phyloP scores from a whole-genome alignment of 2,797 vertebrate genomes.

The Sebastes kiyomatsui region DNA sequence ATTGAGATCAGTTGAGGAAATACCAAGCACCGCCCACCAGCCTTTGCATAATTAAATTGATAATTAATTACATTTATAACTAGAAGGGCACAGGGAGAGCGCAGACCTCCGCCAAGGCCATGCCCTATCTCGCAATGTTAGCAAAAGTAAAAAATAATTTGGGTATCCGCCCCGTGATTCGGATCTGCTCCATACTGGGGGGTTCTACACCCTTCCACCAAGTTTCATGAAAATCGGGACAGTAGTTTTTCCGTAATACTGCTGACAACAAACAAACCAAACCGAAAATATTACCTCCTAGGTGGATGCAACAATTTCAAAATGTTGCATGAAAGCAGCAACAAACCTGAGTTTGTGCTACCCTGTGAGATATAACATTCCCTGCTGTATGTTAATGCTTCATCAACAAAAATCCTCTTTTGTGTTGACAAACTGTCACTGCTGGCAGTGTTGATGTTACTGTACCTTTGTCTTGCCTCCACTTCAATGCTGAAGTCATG shows the following conservation, averaged over 20 bases:
- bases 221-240: no score
- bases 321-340: neutral
- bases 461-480: conserved; percentile 68
- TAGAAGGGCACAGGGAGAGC: no score
- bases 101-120: no score
- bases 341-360: neutral
- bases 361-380: neutral
- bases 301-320: neutral
- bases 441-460: neutral
- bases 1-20: no score
- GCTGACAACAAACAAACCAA: no score
- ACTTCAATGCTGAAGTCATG: conserved; percentile 37
- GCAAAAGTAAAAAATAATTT: no score
- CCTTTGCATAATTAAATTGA: neutral
- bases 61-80: neutral
- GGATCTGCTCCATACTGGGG: no score
- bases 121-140: no score
- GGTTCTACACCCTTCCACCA: no score
- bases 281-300: no score
- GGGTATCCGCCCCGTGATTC: no score
- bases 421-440: neutral
- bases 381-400: neutral
- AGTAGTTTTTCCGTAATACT: no score
- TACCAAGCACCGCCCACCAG: neutral
- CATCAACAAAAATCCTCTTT: neutral